Base-by-base conservation (phyloP, 2,113 vertebrate species). In the Notarius quadriscutis region DNA sequence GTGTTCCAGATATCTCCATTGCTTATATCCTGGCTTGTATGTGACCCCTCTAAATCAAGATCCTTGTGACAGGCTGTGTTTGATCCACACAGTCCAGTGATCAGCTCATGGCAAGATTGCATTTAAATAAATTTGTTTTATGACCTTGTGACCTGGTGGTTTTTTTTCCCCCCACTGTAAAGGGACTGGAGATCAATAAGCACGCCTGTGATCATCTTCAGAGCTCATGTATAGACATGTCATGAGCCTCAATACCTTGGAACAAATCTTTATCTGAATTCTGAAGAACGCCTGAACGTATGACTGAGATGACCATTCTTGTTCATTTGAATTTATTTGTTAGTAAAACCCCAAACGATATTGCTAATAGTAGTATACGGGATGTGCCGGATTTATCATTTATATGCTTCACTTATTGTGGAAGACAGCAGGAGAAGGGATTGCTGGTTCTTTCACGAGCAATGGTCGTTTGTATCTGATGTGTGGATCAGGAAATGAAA, bases 1-100 rank as follows among this genome's bases (percentile, higher is more conserved):
- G 92, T 93, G 94, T 93, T 93, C 92, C 93, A 94, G 93, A 95
- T 95, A 94, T 71, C 72, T 25, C 25, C 93, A 94, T 93, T 94
- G 81, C 91, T 92, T 91, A 92, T 93, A 83, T 81, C 27, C 27
- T 88, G 93, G 87, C 50, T 86, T 88, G 84, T 75, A 91, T 88
- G 27, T 75, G 87, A 67, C 25, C 25, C 4, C 41, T 88, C 91
- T 93, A 93, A 94, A 94, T 94, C 90, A 93, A 88, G 91, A 91
- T 63, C 84, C 83, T 87, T 62, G 88, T 91, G 90, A 92, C 91
- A 92, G 5, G 88, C 88, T 87, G 83, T 87, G 88, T 87, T 78
- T 41, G 69, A 72, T 80, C 88, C 60, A 55, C 89, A 87, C 57
- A 88, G 67, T 14, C 65, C 58, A 81, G 50, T 57, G 69, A 20